Conservation (phyloP, 2,797 vertebrate genomes). For the Denticeps clupeoides region DNA sequence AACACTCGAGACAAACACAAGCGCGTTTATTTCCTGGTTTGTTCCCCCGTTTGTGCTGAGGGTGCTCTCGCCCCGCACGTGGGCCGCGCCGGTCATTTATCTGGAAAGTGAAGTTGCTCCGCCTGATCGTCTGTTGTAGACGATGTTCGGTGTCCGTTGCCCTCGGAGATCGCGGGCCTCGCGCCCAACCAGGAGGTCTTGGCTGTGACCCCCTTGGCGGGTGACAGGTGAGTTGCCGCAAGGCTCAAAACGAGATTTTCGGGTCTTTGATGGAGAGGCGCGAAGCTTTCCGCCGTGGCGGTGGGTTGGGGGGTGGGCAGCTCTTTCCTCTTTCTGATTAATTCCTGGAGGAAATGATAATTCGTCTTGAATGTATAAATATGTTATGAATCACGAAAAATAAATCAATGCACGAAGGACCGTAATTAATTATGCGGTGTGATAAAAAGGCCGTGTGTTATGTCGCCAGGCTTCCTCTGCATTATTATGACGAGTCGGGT, state of each 20-base stretch:
- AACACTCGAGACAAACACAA: conserved; percentile 33
- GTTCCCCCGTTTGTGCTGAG: too few relatives aligned
- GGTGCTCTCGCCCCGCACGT: too few relatives aligned
- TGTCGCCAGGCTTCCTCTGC: conserved; percentile 61
- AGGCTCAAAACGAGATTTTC: too few relatives aligned
- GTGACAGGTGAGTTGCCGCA: too few relatives aligned
- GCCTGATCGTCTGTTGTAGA: too few relatives aligned
- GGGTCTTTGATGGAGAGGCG: background rate
- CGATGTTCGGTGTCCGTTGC: too few relatives aligned
- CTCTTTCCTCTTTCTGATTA: conserved; percentile 47
- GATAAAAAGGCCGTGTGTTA: conserved; percentile 61
- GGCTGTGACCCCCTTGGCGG: too few relatives aligned
- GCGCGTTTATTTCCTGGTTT: too few relatives aligned
- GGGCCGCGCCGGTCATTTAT: too few relatives aligned
- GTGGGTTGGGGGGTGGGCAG: background rate
- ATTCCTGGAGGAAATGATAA: conserved; percentile 70
- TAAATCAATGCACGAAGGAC: conserved; percentile 67
- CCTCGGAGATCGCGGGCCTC: too few relatives aligned
- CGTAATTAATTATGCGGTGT: conserved; percentile 64
- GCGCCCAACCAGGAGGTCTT: too few relatives aligned
- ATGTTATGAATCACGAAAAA: conserved; percentile 69
- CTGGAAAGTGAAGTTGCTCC: too few relatives aligned
- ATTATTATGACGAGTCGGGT: conserved; percentile 61
- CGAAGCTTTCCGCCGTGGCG: background rate
- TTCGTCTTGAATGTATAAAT: conserved; percentile 73